phyloP scores from a whole-genome alignment of 1,140 invertebrate genomes.

The Leptinotarsa lineolata region DNA sequence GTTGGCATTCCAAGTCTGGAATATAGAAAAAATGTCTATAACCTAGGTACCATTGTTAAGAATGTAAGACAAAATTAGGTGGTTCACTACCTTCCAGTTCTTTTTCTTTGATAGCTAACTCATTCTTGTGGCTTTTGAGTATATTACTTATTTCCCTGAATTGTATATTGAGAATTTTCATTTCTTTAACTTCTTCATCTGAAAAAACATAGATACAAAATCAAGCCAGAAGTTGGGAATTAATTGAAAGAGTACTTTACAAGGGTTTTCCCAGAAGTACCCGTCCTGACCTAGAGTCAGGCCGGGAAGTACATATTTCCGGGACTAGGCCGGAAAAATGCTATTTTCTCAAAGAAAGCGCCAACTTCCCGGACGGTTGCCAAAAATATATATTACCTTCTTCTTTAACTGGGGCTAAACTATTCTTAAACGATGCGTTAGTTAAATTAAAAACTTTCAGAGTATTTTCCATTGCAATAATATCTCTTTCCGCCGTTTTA shows the following conservation, averaged over 20 bases:
- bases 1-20: constrained; percentile 35
- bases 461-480: constrained; percentile 75
- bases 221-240: too few relatives aligned
- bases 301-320: too few relatives aligned
- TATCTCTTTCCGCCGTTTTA: constrained; percentile 69
- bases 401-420: constrained; percentile 59
- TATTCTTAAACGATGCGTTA: constrained; percentile 66
- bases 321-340: too few relatives aligned
- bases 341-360: background rate
- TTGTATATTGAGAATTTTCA: constrained; percentile 47
- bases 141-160: constrained; percentile 33
- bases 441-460: constrained; percentile 69
- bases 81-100: constrained; percentile 38
- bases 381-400: constrained; percentile 51
- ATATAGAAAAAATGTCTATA: too few relatives aligned
- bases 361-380: too few relatives aligned
- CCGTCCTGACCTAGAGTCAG: too few relatives aligned
- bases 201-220: constrained; percentile 18
- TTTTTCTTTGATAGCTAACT: constrained; percentile 35
- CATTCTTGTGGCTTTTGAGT: constrained; percentile 35
- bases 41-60: background rate
- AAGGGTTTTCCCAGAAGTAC: too few relatives aligned
- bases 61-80: constrained; percentile 19
- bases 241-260: too few relatives aligned
- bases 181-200: constrained; percentile 46